These are phyloP conservation scores for Urocynchramus pylzowi DNA, from an alignment of 2,113 vertebrate genomes.

Conservation along the genomic window DNA sequence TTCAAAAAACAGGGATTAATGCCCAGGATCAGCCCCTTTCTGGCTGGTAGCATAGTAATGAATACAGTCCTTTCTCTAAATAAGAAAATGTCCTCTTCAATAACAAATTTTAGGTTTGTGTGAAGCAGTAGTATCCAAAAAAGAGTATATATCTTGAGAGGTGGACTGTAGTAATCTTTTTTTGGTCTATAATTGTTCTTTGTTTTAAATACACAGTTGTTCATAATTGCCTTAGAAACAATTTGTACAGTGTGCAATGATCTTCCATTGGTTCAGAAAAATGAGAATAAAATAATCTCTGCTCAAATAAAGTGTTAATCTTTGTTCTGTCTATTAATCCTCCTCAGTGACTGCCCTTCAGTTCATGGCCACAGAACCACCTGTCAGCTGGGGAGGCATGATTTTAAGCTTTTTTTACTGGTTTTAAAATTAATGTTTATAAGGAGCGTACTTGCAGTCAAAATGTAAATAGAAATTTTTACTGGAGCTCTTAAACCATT, in stretches of 20 bases:
- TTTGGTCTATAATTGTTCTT: not conserved
- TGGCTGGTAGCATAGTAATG: not conserved
- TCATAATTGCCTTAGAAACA: not conserved
- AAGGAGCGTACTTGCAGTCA: conserved; percentile 15
- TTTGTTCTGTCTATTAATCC: not conserved
- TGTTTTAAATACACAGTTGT: not conserved
- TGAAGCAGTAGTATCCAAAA: not conserved
- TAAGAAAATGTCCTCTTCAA: not conserved
- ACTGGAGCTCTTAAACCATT: conserved; percentile 48
- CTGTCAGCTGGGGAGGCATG: conserved; percentile 16
- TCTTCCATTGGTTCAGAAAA: not conserved
- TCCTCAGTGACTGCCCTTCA: not conserved
- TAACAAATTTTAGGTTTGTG: not conserved
- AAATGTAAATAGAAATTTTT: conserved; percentile 60
- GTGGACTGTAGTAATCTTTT: not conserved
- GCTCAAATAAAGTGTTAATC: conserved; percentile 9
- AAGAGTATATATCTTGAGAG: not conserved
- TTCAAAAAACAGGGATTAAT: not conserved
- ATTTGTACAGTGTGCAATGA: not conserved
- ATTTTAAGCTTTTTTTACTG: conserved; percentile 16
- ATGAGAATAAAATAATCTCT: conserved; percentile 6
- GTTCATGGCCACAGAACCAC: not conserved
- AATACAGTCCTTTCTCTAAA: not conserved
- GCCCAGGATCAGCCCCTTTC: not conserved
- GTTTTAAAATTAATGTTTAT: conserved; percentile 32